These are phyloP conservation scores for Capromys pilorides DNA, from an alignment of 2,797 vertebrate species.

Conservation along the genomic window DNA sequence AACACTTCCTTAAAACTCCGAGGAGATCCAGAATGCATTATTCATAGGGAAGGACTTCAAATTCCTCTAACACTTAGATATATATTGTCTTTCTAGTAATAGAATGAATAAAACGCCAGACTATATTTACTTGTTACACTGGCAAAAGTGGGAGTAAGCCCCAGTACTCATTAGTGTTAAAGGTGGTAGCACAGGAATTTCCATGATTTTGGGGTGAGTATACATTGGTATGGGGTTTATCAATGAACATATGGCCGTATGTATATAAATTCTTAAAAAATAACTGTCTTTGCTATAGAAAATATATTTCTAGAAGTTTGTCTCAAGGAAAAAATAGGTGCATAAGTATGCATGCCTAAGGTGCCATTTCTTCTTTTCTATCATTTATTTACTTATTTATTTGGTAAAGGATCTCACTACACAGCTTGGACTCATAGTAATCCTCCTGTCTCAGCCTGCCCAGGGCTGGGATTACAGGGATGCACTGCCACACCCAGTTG, in stretches of 20 bases:
- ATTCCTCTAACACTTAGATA: slow-evolving; percentile 44
- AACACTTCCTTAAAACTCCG: slow-evolving; percentile 18
- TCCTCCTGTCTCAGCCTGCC: too few relatives aligned
- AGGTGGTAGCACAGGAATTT: neutral
- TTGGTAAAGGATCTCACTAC: too few relatives aligned
- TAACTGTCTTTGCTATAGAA: neutral
- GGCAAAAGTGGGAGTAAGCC: neutral
- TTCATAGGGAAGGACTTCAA: slow-evolving; percentile 1
- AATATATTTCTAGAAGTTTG: neutral
- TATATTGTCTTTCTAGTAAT: neutral
- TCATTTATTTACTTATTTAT: too few relatives aligned
- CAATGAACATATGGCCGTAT: fast-evolving
- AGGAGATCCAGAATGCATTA: neutral
- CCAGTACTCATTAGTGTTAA: neutral
- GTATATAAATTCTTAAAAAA: neutral
- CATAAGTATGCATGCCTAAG: neutral
- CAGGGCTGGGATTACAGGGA: too few relatives aligned
- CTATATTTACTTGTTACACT: neutral
- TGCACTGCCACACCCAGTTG: too few relatives aligned
- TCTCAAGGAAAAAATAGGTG: neutral
- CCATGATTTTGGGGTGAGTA: neutral
- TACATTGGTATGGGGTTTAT: neutral
- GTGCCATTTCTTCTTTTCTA: neutral
- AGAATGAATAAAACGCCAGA: slow-evolving; percentile 7
- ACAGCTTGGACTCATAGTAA: too few relatives aligned